These are phyloP conservation scores for Tonatia bakeri DNA, from an alignment of 2,113 vertebrate genomes.

Conservation along the genomic window DNA sequence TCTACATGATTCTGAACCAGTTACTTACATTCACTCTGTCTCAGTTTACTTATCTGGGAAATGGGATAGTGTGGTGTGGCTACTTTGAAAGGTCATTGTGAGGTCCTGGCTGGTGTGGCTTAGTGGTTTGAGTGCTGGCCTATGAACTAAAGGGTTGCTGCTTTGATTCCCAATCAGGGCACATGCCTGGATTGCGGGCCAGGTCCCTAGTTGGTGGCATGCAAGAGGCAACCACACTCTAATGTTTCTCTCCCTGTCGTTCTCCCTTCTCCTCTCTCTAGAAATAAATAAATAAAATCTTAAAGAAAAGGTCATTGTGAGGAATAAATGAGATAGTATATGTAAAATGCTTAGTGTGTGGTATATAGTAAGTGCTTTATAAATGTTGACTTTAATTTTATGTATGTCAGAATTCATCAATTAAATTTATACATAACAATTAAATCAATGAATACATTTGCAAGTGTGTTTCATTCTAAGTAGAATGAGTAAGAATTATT, in stretches of 20 bases:
- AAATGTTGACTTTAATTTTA: not conserved
- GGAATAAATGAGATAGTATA: not conserved
- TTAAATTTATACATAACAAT: not conserved
- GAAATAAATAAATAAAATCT: no score
- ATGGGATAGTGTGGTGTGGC: not conserved
- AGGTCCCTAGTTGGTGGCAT: no score
- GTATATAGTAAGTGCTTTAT: not conserved
- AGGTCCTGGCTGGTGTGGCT: not conserved
- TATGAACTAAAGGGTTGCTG: no score
- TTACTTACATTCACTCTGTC: not conserved
- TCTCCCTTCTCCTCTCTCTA: no score
- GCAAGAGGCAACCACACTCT: no score
- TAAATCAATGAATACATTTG: not conserved
- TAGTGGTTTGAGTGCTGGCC: no score
- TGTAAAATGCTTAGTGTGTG: not conserved
- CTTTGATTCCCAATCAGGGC: no score
- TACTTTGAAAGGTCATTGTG: not conserved
- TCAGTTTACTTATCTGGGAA: constrained; percentile 16
- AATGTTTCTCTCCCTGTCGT: no score
- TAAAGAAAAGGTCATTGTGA: not conserved
- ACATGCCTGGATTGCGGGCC: no score
- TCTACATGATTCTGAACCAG: not conserved
- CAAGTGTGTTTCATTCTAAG: not conserved
- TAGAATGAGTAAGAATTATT: constrained; percentile 14
- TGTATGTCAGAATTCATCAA: not conserved